Evolutionary conservation across 2,797 vertebrate species (phyloP).

Genomic region (Megalops cyprinoides): DNA sequence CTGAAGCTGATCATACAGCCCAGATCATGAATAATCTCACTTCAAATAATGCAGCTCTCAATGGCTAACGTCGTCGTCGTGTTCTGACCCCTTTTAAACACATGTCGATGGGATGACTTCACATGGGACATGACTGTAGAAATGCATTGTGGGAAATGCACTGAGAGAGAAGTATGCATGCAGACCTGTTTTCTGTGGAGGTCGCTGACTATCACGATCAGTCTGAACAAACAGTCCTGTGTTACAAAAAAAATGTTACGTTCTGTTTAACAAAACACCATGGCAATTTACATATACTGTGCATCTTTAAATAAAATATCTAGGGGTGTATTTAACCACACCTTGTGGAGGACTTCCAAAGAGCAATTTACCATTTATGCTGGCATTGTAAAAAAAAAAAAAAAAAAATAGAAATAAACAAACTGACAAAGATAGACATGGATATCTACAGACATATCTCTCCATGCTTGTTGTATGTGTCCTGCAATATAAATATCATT

Average conservation of each 20-base stretch:
- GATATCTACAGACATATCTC: neutral
- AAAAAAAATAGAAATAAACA: neutral
- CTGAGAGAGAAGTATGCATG: neutral
- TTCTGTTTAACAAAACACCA: neutral
- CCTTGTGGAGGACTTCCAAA: too few relatives aligned
- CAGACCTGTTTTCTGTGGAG: neutral
- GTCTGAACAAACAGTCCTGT: too few relatives aligned
- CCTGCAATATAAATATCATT: too few relatives aligned
- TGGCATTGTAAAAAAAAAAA: neutral
- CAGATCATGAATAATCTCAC: neutral
- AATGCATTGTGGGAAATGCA: constrained; percentile 9
- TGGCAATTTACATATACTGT: neutral
- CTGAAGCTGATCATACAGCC: neutral
- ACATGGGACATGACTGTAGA: neutral
- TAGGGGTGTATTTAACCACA: too few relatives aligned
- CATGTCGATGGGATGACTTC: neutral
- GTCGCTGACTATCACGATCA: neutral
- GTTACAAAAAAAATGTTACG: neutral
- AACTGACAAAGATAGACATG: constrained; percentile 11
- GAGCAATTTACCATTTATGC: neutral
- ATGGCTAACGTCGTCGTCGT: neutral
- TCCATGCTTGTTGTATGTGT: too few relatives aligned
- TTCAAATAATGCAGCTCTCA: constrained; percentile 6
- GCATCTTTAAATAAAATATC: neutral
- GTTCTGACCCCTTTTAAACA: neutral